These are phyloP conservation scores for Anoplophora glabripennis DNA, from an alignment of 1,140 invertebrate genomes.

Conservation along the genomic window DNA sequence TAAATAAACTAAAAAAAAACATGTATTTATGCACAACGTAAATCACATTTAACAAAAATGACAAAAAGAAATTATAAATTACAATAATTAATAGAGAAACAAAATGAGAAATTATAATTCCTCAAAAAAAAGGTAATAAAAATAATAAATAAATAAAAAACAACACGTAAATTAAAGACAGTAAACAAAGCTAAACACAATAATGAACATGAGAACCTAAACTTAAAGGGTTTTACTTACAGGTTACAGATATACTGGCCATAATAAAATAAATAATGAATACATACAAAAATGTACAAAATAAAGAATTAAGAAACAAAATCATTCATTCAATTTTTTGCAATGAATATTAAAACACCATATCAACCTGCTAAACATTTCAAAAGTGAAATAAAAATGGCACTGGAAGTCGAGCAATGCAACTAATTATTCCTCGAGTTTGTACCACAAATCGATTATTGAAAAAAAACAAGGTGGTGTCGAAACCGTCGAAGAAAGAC, in stretches of 20 bases:
- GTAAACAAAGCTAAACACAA: conserved; percentile 2
- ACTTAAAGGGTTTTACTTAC: not conserved
- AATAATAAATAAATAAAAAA: conserved; percentile 22
- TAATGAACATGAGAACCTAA: conserved; percentile 2
- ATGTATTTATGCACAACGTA: conserved; percentile 39
- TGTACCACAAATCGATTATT: not conserved
- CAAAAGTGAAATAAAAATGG: too few species aligned
- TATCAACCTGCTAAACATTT: too few species aligned
- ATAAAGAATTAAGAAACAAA: conserved; percentile 5
- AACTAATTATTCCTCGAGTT: not conserved
- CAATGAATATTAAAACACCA: not conserved
- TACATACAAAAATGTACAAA: conserved; percentile 20
- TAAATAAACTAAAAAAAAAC: conserved; percentile 25
- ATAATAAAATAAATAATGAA: conserved; percentile 11
- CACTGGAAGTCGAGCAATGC: not conserved
- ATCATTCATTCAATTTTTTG: conserved; percentile 6
- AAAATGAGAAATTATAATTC: too few species aligned
- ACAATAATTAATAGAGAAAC: too few species aligned
- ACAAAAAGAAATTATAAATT: conserved; percentile 26
- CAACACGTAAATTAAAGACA: conserved; percentile 7
- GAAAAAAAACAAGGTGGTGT: not conserved
- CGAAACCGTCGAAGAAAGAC: not conserved
- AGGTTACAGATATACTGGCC: conserved; percentile 4
- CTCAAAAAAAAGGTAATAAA: not conserved
- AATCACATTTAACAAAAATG: conserved; percentile 39